Base-by-base conservation (phyloP, 2,797 vertebrate species). In the Petrocephalus schoutedeni region DNA sequence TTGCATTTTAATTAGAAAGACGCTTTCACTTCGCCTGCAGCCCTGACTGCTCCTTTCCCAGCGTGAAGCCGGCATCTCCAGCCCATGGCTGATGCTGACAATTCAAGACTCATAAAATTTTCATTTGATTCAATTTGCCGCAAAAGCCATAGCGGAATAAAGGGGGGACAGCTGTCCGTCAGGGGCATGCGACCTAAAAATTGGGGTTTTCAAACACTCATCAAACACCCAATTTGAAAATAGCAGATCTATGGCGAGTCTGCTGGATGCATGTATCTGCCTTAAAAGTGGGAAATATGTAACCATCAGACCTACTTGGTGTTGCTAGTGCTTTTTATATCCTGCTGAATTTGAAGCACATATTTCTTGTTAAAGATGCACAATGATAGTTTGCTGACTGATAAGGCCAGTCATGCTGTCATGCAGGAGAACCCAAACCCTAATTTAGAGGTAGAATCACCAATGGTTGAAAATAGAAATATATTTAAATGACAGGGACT, bases 1-100 rank as follows among this genome's bases (percentile, higher is more conserved):
- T 64, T 86, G 59, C 59, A 86, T 86, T 86, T 64, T 86, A 86
- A 86, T 61, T 64, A 64, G 85, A 61, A 64, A 86, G 58, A 86
- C 59, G 36, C 49, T 23, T 51, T 86, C 57, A 58, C 8, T n/a
- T 86, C 21, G 41, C 41, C 59, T 64, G 59, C 57, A 64, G 28
- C 36, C 41, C 21, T 5, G 12, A 64, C 58, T 64, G 23, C 32
- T 9, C 51, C 51, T 64, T 67, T 45, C 32, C 8, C 85, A 23
- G 57, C 41, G 21, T 64, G 85, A 86, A 86, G 57, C 7, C 41
- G 1, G 10, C 41, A 7, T 49, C 45, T 19, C 85, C 41, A 53
- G 12, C 45, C 80, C 71, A 77, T 23, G 71, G 36, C 36, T 45
- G 71, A 77, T 41, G 71, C 71, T 77, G 71, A 45, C 71, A 77